These are phyloP conservation scores for Morphnarchus princeps DNA, from an alignment of 2,113 vertebrate genomes.

Conservation along the genomic window DNA sequence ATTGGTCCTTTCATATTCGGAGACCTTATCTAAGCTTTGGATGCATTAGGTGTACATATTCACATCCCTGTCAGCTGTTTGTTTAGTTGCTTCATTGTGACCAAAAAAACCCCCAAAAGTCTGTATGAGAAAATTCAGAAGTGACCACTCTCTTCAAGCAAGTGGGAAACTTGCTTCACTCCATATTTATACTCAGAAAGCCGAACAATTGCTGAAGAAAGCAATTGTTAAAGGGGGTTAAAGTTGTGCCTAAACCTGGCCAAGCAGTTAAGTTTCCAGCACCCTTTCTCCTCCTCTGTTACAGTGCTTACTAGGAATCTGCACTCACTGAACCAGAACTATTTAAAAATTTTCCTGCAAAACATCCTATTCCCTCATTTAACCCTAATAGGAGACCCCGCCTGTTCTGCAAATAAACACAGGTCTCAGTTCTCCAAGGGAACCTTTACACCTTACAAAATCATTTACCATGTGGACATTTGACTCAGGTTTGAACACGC, in stretches of 20 bases:
- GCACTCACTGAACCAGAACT: constrained; percentile 51
- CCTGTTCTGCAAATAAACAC: constrained; percentile 12
- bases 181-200: constrained; percentile 37
- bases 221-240: neutral
- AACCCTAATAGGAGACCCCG: neutral
- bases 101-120: neutral
- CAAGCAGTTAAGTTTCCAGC: constrained; percentile 55
- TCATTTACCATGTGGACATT: neutral
- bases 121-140: neutral
- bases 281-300: constrained; percentile 47
- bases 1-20: neutral
- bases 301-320: constrained; percentile 32
- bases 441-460: neutral
- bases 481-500: neutral
- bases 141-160: constrained; percentile 2
- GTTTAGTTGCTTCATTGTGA: neutral
- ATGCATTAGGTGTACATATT: neutral
- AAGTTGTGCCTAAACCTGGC: constrained; percentile 16
- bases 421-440: neutral
- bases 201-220: constrained; percentile 17
- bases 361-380: neutral
- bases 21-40: neutral
- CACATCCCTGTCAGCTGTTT: neutral
- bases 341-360: constrained; percentile 31
- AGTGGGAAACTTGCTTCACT: constrained; percentile 34